Evolutionary conservation across 2,113 vertebrate species (phyloP).

Genomic region (human (Homo sapiens)): DNA sequence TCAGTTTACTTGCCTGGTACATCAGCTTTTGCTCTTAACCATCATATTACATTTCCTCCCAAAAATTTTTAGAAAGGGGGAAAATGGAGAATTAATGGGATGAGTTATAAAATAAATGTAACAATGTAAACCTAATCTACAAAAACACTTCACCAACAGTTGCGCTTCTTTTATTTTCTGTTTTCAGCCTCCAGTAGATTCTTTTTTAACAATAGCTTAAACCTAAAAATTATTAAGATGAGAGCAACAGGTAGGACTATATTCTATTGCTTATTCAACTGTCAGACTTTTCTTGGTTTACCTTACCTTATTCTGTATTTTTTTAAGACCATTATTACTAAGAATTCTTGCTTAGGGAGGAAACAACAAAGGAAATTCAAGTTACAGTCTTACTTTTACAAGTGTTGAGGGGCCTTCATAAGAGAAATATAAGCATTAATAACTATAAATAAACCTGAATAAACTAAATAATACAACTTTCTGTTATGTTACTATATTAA

Average conservation of each 20-base stretch:
- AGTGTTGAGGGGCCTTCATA: not conserved
- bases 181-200: not conserved
- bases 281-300: not conserved
- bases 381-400: not conserved
- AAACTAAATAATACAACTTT: conserved; percentile 6
- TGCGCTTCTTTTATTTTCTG: not conserved
- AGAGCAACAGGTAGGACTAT: not conserved
- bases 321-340: not conserved
- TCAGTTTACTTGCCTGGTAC: not conserved
- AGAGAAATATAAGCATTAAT: not conserved
- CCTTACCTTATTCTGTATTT: not conserved
- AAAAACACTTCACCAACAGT: not conserved
- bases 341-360: not conserved
- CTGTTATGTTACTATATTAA: not conserved
- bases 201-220: not conserved
- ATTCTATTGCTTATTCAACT: not conserved
- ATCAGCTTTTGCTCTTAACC: not conserved
- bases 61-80: not conserved
- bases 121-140: not conserved
- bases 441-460: not conserved
- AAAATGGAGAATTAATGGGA: not conserved
- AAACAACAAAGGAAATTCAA: not conserved
- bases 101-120: not conserved
- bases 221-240: not conserved
- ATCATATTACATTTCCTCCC: not conserved